These are phyloP conservation scores for Drosophila atripex DNA, from an alignment of 2,888 invertebrate genomes.

Conservation along the genomic window DNA sequence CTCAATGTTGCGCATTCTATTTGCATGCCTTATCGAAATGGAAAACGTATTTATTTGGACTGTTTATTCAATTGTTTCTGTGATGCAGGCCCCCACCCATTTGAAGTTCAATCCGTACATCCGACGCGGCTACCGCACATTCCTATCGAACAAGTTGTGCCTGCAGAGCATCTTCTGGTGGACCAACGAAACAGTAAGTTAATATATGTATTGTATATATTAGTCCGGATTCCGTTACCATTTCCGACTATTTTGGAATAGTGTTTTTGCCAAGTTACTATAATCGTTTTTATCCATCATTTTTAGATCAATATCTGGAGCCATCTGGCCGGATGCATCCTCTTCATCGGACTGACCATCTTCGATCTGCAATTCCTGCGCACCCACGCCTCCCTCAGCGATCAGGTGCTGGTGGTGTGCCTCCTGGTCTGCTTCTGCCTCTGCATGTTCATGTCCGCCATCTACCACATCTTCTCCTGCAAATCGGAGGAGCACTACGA, in stretches of 20 bases:
- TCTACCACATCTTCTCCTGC: slow-evolving; percentile 97
- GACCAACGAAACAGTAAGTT: slow-evolving; percentile 93
- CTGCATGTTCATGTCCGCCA: slow-evolving; percentile 95
- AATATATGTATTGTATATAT: background rate
- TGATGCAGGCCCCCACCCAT: slow-evolving; percentile 90
- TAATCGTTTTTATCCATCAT: background rate
- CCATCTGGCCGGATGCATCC: slow-evolving; percentile 93
- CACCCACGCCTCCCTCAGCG: slow-evolving; percentile 90
- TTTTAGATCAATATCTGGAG: slow-evolving; percentile 96
- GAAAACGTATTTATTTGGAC: slow-evolving; percentile 25
- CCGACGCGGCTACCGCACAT: slow-evolving; percentile 92
- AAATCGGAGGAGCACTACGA: slow-evolving; percentile 93
- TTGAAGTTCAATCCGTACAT: slow-evolving; percentile 95
- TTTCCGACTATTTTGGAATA: background rate
- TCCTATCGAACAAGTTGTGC: slow-evolving; percentile 92
- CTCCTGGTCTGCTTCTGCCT: slow-evolving; percentile 95
- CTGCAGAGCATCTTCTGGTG: slow-evolving; percentile 97
- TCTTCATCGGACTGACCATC: slow-evolving; percentile 92
- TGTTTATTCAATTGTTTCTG: slow-evolving; percentile 27
- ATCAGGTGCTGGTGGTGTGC: slow-evolving; percentile 93
- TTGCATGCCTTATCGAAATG: slow-evolving; percentile 32
- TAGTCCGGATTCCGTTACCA: background rate
- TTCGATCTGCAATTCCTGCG: slow-evolving; percentile 92
- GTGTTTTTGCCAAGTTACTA: too few species aligned
- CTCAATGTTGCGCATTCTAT: slow-evolving; percentile 44